Conservation (phyloP, 2,797 vertebrate species). For the Gymnoscopelus microlampas region DNA sequence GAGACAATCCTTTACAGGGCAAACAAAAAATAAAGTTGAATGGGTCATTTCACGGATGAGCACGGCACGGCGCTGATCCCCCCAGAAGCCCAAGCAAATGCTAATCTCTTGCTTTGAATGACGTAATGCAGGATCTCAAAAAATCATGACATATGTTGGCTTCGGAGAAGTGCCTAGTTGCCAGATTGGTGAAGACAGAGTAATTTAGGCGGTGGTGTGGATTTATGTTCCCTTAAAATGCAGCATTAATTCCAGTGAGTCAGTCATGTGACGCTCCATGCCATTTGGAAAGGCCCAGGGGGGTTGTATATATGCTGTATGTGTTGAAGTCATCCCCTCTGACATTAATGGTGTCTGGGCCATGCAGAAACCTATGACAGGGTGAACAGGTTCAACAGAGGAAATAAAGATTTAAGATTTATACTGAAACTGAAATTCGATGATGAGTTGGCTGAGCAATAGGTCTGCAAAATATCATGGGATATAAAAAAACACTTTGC, state of each 20-base stretch:
- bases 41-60: slow-evolving; percentile 75
- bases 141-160: slow-evolving; percentile 65
- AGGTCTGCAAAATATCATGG: slow-evolving; percentile 17
- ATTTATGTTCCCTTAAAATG: slow-evolving; percentile 58
- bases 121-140: slow-evolving; percentile 66
- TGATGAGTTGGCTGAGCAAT: too few relatives aligned
- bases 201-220: slow-evolving; percentile 35
- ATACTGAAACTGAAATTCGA: too few relatives aligned
- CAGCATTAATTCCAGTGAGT: slow-evolving; percentile 66
- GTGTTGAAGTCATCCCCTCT: slow-evolving; percentile 61
- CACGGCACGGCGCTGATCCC: slow-evolving; percentile 33
- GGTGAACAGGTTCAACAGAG: slow-evolving; percentile 18
- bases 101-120: slow-evolving; percentile 63
- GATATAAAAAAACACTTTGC: slow-evolving; percentile 17
- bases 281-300: slow-evolving; percentile 44
- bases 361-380: slow-evolving; percentile 20
- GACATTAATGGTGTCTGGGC: slow-evolving; percentile 57
- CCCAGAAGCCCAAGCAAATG: slow-evolving; percentile 49
- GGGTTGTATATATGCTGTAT: slow-evolving; percentile 36
- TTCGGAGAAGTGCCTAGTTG: slow-evolving; percentile 32
- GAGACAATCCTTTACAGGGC: slow-evolving; percentile 61
- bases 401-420: slow-evolving; percentile 18
- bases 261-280: slow-evolving; percentile 61
- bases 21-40: slow-evolving; percentile 65
- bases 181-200: slow-evolving; percentile 31